phyloP scores from a whole-genome alignment of 2,113 vertebrate genomes.

The Cynopterus brachyotis region DNA sequence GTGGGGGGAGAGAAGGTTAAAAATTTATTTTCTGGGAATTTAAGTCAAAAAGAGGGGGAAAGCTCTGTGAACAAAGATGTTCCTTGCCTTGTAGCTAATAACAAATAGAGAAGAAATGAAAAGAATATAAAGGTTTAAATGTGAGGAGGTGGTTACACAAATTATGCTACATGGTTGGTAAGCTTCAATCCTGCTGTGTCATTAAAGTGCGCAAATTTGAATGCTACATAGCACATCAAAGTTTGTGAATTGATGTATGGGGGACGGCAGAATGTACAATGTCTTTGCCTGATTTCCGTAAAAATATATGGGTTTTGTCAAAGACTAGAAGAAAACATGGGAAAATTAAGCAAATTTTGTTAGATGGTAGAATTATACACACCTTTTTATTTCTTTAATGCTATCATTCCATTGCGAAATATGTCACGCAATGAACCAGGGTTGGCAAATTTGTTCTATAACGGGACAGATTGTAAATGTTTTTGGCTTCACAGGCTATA shows the following conservation, averaged over 20 bases:
- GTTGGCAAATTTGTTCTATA: neutral
- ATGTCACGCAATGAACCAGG: neutral
- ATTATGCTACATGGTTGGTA: neutral
- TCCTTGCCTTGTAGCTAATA: neutral
- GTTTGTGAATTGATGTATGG: neutral
- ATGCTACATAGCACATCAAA: neutral
- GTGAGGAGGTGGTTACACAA: neutral
- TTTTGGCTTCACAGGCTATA: neutral
- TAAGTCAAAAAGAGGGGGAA: neutral
- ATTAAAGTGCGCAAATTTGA: neutral
- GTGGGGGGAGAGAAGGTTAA: neutral
- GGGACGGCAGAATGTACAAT: neutral
- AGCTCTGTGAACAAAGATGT: neutral
- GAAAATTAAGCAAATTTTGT: constrained; percentile 18
- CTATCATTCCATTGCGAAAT: neutral
- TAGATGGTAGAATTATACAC: neutral
- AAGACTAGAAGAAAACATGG: neutral
- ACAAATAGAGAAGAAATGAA: neutral
- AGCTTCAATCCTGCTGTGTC: neutral
- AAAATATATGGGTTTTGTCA: constrained; percentile 25
- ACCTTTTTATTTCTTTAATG: constrained; percentile 11
- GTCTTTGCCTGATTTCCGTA: neutral
- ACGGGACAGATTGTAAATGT: neutral
- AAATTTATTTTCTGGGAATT: constrained; percentile 3
- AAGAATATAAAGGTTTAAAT: constrained; percentile 6